Evolutionary conservation across 2,797 vertebrate species (phyloP).

Genomic region (Hephaestus fuliginosus): DNA sequence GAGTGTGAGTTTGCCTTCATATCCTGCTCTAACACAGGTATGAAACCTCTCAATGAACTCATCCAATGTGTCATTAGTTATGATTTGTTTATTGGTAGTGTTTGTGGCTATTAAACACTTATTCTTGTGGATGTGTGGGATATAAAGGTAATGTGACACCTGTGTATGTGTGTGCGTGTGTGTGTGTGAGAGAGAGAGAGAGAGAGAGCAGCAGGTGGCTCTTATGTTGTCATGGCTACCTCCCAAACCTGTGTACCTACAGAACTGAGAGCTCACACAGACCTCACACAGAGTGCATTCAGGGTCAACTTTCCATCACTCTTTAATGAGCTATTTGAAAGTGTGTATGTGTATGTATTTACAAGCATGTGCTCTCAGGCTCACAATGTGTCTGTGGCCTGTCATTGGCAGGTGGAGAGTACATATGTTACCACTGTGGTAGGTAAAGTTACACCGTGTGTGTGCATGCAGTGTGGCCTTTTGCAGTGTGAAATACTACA

Average conservation of each 20-base stretch:
- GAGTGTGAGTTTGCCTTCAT: constrained; percentile 90
- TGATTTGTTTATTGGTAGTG: neutral
- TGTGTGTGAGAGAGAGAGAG: neutral
- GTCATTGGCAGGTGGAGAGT: constrained; percentile 83
- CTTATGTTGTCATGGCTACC: constrained; percentile 71
- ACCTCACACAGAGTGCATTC: constrained; percentile 29
- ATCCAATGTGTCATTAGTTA: neutral
- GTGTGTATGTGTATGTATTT: constrained; percentile 7
- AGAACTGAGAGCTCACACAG: constrained; percentile 33
- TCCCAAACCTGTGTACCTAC: constrained; percentile 41
- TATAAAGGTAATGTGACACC: constrained; percentile 67
- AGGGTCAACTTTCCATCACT: constrained; percentile 60
- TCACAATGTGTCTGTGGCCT: constrained; percentile 67
- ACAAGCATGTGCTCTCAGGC: constrained; percentile 24
- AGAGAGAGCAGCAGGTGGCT: constrained; percentile 64
- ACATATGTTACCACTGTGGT: constrained; percentile 86
- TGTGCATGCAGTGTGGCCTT: constrained; percentile 64
- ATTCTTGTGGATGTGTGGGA: constrained; percentile 11
- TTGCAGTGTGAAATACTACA: constrained; percentile 46
- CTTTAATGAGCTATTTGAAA: constrained; percentile 56
- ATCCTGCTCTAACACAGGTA: constrained; percentile 89
- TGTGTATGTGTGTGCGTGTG: constrained; percentile 16
- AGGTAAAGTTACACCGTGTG: constrained; percentile 70
- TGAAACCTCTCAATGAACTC: constrained; percentile 7
- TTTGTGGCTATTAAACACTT: neutral